Evolutionary conservation across 2,888 invertebrate species (phyloP).

Genomic region (Ypsolopha sequella): DNA sequence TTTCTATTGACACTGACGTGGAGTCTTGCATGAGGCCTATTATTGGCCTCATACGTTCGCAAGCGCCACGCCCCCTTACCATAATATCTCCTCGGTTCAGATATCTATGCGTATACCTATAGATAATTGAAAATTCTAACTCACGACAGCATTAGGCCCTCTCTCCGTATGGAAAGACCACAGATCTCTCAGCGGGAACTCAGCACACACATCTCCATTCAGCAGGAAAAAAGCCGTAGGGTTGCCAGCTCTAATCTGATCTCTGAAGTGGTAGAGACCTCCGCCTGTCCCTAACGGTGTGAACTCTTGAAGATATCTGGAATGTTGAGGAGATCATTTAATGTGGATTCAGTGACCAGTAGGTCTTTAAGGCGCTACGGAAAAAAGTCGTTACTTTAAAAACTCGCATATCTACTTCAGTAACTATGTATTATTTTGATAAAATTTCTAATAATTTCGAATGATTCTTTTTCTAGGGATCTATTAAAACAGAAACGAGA

Average conservation of each 20-base stretch:
- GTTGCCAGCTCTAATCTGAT: slow-evolving; percentile 91
- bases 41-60: too few relatives aligned
- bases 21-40: too few relatives aligned
- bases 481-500: too few relatives aligned
- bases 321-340: slow-evolving; percentile 6
- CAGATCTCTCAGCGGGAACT: slow-evolving; percentile 91
- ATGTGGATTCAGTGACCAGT: background rate
- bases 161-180: slow-evolving; percentile 78
- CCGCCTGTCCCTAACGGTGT: slow-evolving; percentile 96
- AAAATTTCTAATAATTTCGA: too few relatives aligned
- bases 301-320: slow-evolving; percentile 95
- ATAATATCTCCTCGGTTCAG: too few relatives aligned
- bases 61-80: too few relatives aligned
- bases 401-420: too few relatives aligned
- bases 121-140: slow-evolving; percentile 10
- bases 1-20: too few relatives aligned
- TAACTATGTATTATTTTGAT: too few relatives aligned
- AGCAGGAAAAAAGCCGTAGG: slow-evolving; percentile 93
- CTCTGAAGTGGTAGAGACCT: slow-evolving; percentile 96
- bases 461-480: too few relatives aligned
- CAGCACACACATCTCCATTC: slow-evolving; percentile 98
- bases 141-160: slow-evolving; percentile 65
- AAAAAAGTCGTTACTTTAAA: too few relatives aligned
- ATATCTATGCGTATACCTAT: slow-evolving; percentile 2
- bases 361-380: background rate